phyloP scores from a whole-genome alignment of 35 echinoderm and acorn worm species.

The Apostichopus californicus region DNA sequence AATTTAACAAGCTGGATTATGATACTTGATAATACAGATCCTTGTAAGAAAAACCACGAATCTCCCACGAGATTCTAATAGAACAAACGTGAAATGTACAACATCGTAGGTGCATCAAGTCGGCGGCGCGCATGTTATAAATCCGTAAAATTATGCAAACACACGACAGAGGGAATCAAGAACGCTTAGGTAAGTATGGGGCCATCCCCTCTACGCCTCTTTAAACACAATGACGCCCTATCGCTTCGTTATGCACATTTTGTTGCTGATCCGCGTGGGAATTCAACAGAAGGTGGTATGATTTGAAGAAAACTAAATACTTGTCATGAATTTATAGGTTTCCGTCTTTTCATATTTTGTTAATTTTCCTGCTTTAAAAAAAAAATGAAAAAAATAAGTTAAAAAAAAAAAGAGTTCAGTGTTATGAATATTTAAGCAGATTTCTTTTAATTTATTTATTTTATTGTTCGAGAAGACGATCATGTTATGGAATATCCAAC shows the following conservation, averaged over 20 bases:
- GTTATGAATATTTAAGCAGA: background rate
- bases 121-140: background rate
- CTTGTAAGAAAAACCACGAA: too few species aligned
- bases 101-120: background rate
- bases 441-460: background rate
- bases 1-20: too few species aligned
- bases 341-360: background rate
- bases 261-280: constrained; percentile 26
- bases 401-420: background rate
- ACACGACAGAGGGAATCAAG: constrained; percentile 8
- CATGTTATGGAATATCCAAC: background rate
- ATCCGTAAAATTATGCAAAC: constrained; percentile 31
- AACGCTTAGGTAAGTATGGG: constrained; percentile 9
- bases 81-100: background rate
- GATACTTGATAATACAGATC: too few species aligned
- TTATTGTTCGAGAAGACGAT: background rate
- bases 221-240: background rate
- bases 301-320: background rate
- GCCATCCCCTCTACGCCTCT: constrained; percentile 4
- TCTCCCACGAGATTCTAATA: background rate
- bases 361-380: background rate
- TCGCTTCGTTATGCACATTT: background rate
- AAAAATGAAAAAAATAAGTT: too few species aligned
- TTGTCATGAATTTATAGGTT: constrained; percentile 16
- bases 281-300: constrained; percentile 22